These are phyloP conservation scores for Vollenhovia emeryi DNA, from an alignment of 1,140 invertebrate species.

Conservation along the genomic window DNA sequence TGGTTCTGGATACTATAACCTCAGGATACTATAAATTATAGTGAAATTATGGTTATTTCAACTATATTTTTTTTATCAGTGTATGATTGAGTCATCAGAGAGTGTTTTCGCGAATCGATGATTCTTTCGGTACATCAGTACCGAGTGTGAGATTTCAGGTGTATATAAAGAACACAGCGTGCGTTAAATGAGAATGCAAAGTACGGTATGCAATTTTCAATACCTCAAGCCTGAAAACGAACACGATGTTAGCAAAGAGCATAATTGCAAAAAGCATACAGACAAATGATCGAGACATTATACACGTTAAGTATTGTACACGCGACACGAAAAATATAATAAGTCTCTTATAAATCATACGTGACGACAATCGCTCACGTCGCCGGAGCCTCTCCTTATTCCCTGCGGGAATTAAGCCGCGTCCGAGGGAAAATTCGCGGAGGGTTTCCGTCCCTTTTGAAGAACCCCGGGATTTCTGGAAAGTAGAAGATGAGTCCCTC, in stretches of 20 bases:
- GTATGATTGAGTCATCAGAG: too few species aligned
- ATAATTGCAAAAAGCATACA: not conserved
- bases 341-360: not conserved
- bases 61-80: too few species aligned
- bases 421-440: constrained; percentile 50
- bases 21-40: too few species aligned
- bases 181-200: not conserved
- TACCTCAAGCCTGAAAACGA: not conserved
- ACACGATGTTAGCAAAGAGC: not conserved
- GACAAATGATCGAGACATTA: not conserved
- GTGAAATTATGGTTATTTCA: too few species aligned
- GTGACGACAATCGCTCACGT: constrained; percentile 23
- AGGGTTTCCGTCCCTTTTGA: constrained; percentile 46
- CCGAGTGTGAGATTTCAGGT: not conserved
- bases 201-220: not conserved
- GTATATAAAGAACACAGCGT: not conserved
- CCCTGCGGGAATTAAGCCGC: constrained; percentile 6
- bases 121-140: not conserved
- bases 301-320: not conserved
- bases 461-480: constrained; percentile 40
- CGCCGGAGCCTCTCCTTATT: not conserved
- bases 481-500: constrained; percentile 63
- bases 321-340: not conserved
- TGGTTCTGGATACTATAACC: too few species aligned
- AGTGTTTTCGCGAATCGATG: constrained; percentile 2